Evolutionary conservation across 2,888 invertebrate genomes (phyloP), one percentile per base, ranked within the genome.

Genomic region (Phorcus lineatus): DNA sequence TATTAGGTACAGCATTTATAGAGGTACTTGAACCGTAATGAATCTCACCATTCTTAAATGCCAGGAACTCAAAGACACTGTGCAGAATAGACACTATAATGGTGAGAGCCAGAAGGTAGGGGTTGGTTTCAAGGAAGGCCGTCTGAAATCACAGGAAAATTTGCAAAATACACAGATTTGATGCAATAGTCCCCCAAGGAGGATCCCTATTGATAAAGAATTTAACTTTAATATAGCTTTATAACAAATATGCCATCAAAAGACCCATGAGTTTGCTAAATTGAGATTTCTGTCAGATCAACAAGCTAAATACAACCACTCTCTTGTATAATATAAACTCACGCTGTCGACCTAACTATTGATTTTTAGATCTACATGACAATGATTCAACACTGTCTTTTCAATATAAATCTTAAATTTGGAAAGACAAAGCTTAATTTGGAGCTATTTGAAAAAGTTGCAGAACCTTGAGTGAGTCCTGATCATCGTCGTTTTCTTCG

Each of bases 1-100:
- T 36, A 2, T 4, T 7, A 4, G 36, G 36, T 4, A 36, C 2
- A 36, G 36, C 4, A 36, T 47, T 11, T 13, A 53, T 53, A 13
- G 54, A 76, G 16, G 24, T 9, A 4, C 40, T 52, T 1, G 24
- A 22, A 52, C n/a, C 31, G 7, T n/a, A 19, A 1, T 4, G 13
- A 9, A 47, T 47, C 92, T 93, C 91, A 95, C 95, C 99, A 94
- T 99, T 99, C 94, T 99, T 99, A 93, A 99, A 99, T 66, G 99
- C 99, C 80, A 99, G 94, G 87, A 99, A 95, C 93, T 99, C 99
- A 94, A 99, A 99, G 84, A 99, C 95, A 81, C 98, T 99, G 94
- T 99, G 99, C 24, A 99, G 94, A 81, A 99, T 95, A 0, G 99
- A 99, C 0, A 99, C 96, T 78, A 96, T 95, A 82, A 99, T 95